Conservation (phyloP, 2,113 vertebrate species). For the Tragelaphus buxtoni region DNA sequence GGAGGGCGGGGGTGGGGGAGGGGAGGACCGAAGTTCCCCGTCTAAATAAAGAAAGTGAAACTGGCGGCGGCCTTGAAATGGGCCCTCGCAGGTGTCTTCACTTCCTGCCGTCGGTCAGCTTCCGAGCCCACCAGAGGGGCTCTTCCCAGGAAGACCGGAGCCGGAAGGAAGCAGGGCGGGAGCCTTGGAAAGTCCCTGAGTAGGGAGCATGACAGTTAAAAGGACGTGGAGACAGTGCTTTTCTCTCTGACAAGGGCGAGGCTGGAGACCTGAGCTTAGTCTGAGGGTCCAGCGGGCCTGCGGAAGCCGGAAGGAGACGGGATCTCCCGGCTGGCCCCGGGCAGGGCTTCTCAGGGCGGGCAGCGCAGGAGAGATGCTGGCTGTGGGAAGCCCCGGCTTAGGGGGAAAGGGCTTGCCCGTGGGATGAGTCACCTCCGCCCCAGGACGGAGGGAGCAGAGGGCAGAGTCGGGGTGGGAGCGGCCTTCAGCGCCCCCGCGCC, state of each 20-base stretch:
- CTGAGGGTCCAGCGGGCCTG: neutral
- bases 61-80: neutral
- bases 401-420: neutral
- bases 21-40: too few relatives aligned
- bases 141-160: neutral
- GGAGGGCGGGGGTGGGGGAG: too few relatives aligned
- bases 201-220: neutral
- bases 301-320: neutral
- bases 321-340: neutral
- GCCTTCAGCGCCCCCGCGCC: accelerated
- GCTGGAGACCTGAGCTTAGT: neutral
- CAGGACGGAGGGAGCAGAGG: neutral
- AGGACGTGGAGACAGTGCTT: accelerated
- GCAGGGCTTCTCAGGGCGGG: too few relatives aligned
- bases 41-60: neutral
- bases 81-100: neutral
- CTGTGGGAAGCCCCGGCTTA: neutral
- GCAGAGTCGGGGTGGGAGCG: neutral
- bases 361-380: neutral
- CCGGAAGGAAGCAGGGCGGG: neutral
- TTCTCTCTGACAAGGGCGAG: neutral
- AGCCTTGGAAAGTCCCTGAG: slow-evolving; percentile 35
- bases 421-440: neutral
- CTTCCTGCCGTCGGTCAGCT: neutral
- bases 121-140: neutral